Evolutionary conservation across 2,797 vertebrate species (phyloP).

Genomic region (Pseudotriccus pelzelni): DNA sequence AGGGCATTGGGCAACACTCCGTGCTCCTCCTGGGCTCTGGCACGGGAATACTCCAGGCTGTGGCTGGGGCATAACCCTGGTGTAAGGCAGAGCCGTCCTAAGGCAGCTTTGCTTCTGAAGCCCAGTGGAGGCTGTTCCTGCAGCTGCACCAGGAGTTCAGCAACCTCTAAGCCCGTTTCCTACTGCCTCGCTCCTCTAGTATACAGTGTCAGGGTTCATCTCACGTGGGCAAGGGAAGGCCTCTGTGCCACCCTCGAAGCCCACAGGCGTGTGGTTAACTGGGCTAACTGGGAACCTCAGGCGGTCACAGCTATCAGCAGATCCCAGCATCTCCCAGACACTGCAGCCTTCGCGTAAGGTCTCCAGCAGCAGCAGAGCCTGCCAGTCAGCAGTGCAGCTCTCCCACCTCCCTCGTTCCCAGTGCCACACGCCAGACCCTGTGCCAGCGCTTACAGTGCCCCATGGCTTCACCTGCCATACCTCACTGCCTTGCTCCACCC

Average conservation of each 20-base stretch:
- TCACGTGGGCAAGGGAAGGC: neutral
- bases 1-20: neutral
- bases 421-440: neutral
- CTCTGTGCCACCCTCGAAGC: neutral
- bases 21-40: neutral
- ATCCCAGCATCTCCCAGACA: neutral
- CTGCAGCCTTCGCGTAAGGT: neutral
- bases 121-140: neutral
- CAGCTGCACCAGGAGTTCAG: neutral
- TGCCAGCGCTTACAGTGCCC: neutral
- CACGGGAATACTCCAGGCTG: neutral
- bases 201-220: neutral
- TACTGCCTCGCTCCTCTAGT: neutral
- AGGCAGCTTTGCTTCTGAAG: neutral
- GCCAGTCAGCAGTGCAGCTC: neutral
- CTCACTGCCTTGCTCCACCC: neutral
- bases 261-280: neutral
- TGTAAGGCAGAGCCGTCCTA: neutral
- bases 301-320: neutral
- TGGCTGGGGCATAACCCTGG: neutral
- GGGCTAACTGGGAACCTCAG: neutral
- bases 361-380: neutral
- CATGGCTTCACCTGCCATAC: neutral
- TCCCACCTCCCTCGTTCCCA: neutral
- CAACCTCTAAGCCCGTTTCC: neutral